Base-by-base conservation (phyloP, 2,888 invertebrate species). In the Atrina japonica region DNA sequence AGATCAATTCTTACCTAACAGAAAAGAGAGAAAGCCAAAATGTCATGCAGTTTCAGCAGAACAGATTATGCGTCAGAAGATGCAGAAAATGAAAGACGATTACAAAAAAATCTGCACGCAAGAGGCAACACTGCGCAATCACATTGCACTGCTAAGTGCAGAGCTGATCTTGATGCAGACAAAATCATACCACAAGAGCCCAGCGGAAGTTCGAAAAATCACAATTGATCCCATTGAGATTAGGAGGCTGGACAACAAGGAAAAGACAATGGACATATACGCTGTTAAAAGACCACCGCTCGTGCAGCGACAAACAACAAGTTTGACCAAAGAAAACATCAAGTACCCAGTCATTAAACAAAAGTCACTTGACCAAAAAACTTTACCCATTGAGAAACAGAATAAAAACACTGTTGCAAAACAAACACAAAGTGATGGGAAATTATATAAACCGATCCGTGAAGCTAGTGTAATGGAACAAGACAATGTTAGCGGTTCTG, bases 101-200 rank as follows among this genome's bases (percentile, higher is more conserved):
- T 81, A 81, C 53, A 58, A 68, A 16, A 77, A 67, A 2, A 58
- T 80, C 2, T 78, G 78, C 40, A 67, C 72, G 25, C 75, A 80
- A 49, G 78, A 81, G 49, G 68, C 79, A 1, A 35, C 66, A 0
- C 59, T 81, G 7, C 70, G 76, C 25, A 76, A 78, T 40, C 73
- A 81, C 30, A 80, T 81, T 14, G 79, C 76, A 9, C 60, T 78
- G 9, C 66, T 81, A 7, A 71, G 77, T 21, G 75, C 79, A 0
- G 79, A 81, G 45, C 72, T 81, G 21, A 70, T 75, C 65, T 70
- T 78, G 70, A 71, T 77, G 75, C 78, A 80, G 40, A 75, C 76
- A 16, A 78, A 78, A 45, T 61, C 65, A 9, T 77, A 72, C 53
- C 77, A 81, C 41, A 73, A 74, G 66, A 61, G 35, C 18, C 77